Conservation (phyloP, 2,888 invertebrate species). For the Unio delphinus region DNA sequence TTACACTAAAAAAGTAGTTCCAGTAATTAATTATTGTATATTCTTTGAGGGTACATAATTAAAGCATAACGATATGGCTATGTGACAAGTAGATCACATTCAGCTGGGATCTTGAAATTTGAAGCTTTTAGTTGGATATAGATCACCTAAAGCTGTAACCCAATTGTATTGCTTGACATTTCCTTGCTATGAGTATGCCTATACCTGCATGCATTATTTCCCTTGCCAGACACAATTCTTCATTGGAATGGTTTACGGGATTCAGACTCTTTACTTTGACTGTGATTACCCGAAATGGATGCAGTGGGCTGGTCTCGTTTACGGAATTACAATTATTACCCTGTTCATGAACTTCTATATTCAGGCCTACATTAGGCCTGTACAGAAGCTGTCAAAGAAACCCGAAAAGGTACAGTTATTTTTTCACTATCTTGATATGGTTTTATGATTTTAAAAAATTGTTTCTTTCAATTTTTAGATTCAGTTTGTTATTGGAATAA, state of each 20-base stretch:
- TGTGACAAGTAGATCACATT: no score
- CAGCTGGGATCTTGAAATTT: no score
- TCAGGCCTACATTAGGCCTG: constrained; percentile 79
- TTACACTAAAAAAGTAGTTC: no score
- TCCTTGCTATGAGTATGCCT: background rate
- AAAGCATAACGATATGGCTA: no score
- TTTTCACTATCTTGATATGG: constrained; percentile 1
- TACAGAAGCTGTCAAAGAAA: constrained; percentile 20
- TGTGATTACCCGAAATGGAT: constrained; percentile 66
- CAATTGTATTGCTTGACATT: no score
- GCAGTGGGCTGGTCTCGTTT: constrained; percentile 75
- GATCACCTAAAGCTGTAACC: no score
- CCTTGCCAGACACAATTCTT: constrained; percentile 69
- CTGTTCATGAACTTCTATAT: constrained; percentile 95
- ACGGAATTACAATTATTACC: constrained; percentile 95
- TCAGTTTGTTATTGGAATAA: constrained; percentile 91
- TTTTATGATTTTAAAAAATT: constrained; percentile 11
- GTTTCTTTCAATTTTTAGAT: constrained; percentile 75
- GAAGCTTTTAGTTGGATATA: no score
- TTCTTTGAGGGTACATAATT: no score
- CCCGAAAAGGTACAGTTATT: constrained; percentile 1
- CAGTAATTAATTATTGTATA: no score
- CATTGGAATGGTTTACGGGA: constrained; percentile 67
- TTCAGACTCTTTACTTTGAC: constrained; percentile 53
- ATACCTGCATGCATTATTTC: constrained; percentile 9